phyloP scores from a whole-genome alignment of 2,888 invertebrate genomes.

The Magallana nippona region DNA sequence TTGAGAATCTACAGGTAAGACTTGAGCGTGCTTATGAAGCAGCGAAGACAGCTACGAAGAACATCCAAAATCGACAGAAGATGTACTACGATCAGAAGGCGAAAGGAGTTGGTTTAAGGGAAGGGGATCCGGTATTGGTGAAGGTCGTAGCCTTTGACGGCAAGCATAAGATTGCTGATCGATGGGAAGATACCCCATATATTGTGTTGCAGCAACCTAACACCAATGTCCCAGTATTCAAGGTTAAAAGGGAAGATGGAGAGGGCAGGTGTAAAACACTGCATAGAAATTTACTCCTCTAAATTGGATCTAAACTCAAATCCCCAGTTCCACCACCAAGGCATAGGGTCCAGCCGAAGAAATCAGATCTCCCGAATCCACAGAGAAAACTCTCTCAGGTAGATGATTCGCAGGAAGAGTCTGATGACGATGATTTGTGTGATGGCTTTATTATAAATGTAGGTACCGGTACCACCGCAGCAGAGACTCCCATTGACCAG shows the following conservation, averaged over 20 bases:
- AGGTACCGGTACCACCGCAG: not conserved
- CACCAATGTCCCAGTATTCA: not conserved
- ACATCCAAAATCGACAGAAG: not conserved
- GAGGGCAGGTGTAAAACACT: not conserved
- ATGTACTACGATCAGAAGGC: not conserved
- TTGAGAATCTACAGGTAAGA: not conserved
- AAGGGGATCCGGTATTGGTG: not conserved
- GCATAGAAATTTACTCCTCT: not conserved
- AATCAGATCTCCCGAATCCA: not conserved
- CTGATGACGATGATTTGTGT: not conserved
- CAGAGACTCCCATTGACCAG: no score
- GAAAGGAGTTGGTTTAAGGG: not conserved
- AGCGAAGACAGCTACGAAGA: not conserved
- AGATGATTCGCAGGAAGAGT: not conserved
- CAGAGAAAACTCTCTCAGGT: not conserved
- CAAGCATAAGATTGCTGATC: not conserved
- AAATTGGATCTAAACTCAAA: not conserved
- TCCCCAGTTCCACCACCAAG: not conserved
- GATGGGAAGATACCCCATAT: not conserved
- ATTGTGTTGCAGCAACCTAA: not conserved
- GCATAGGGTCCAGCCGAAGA: no score
- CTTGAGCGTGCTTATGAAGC: not conserved
- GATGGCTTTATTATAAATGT: not conserved
- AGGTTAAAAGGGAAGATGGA: not conserved
- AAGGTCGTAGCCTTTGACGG: not conserved